Conservation (phyloP, 2,113 vertebrate species). For the Prochilodus magdalenae region DNA sequence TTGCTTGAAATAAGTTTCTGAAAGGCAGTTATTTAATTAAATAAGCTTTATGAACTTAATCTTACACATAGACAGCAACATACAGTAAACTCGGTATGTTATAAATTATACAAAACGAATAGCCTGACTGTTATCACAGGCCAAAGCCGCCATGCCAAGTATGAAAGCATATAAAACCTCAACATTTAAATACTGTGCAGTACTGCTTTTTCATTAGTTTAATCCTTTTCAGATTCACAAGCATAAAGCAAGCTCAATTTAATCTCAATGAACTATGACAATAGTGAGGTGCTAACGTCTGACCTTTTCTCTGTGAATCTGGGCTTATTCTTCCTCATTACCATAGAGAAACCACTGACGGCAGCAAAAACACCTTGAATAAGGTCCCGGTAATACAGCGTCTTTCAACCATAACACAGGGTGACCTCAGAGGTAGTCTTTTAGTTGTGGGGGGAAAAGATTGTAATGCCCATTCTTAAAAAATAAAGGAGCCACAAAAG, state of each 20-base stretch:
- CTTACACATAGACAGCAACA: neutral
- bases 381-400: neutral
- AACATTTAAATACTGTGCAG: conserved; percentile 5
- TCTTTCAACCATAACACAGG: neutral
- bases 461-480: no score
- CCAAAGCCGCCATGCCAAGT: neutral
- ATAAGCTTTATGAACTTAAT: neutral
- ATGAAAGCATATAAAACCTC: neutral
- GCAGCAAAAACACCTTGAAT: neutral
- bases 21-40: neutral
- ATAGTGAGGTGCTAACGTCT: conserved; percentile 8
- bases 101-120: neutral
- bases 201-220: conserved; percentile 6
- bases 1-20: neutral
- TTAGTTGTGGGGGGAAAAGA: neutral
- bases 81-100: neutral
- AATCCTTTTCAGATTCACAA: conserved; percentile 21
- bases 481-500: no score
- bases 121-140: neutral
- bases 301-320: conserved; percentile 15
- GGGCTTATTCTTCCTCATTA: neutral
- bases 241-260: conserved; percentile 7
- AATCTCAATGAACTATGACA: neutral
- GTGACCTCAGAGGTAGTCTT: neutral
- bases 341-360: conserved; percentile 13